These are phyloP conservation scores for Acanthosoma haemorrhoidale DNA, from an alignment of 2,888 invertebrate species.

Conservation along the genomic window DNA sequence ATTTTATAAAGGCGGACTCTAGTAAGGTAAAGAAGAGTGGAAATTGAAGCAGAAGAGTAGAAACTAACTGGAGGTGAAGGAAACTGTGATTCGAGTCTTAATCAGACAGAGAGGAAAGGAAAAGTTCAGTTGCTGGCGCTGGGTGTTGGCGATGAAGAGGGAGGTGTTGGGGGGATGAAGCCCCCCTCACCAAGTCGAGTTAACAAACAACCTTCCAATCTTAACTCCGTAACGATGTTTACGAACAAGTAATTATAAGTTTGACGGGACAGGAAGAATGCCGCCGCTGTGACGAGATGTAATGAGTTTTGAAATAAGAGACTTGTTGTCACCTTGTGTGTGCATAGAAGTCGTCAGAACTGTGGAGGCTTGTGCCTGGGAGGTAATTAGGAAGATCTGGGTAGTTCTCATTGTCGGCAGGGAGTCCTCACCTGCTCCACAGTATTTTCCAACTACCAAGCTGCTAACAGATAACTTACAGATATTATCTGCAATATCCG, in stretches of 20 bases:
- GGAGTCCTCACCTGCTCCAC: neutral
- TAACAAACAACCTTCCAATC: conserved; percentile 16
- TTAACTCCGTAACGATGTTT: conserved; percentile 23
- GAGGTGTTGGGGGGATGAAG: neutral
- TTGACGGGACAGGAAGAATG: conserved; percentile 9
- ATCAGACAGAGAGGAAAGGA: conserved; percentile 17
- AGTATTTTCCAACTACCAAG: too few relatives aligned
- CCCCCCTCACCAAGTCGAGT: neutral
- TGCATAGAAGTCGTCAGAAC: neutral
- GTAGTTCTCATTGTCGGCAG: neutral
- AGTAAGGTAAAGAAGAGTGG: conserved; percentile 12
- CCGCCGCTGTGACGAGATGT: too few relatives aligned
- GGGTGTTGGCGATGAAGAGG: conserved; percentile 3
- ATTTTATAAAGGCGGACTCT: neutral
- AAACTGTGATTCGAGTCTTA: conserved; percentile 21
- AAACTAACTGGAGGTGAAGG: neutral
- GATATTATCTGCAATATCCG: too few relatives aligned
- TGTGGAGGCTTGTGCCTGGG: neutral
- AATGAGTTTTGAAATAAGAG: too few relatives aligned
- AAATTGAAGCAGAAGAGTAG: neutral
- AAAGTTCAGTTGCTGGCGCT: neutral
- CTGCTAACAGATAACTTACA: too few relatives aligned
- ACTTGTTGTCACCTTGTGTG: neutral
- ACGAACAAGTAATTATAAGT: conserved; percentile 22
- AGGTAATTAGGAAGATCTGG: neutral